Evolutionary conservation across 2,113 vertebrate species (phyloP), one percentile per base, ranked within the genome.

Genomic region (Tapirus terrestris): DNA sequence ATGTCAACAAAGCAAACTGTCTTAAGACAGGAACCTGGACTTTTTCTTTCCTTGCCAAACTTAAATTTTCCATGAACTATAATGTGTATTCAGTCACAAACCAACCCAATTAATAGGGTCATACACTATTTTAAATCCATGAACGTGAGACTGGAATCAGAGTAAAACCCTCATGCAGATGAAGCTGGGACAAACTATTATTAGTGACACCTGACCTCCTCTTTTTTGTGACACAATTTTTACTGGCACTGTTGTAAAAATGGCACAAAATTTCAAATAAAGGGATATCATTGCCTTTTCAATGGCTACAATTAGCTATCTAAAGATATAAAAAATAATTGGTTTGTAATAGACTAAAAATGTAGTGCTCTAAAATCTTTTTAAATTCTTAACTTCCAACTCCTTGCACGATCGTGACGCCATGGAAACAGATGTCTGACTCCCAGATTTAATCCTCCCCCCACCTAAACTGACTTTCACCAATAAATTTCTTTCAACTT

Each of bases 11-110:
- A 90, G n/a, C 65, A 51, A 90, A 53, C 0, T 85, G 79, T 53
- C 25, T 43, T 67, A 70, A 79, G 81, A 82, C 33, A 94, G 89
- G 81, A 94, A 79, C 36, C 23, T 67, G 27, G 36, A 25, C 31
- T 60, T 92, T 89, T 82, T 79, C 82, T 86, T 93, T 45, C 23
- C 53, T 89, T 36, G 83, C 1, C 67, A 45, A 73, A 89, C 23
- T 89, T 89, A 90, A 85, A 81, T 48, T 91, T 80, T 95, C 79
- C 82, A 86, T 93, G 84, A 75, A 48, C 33, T 93, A 14, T 23
- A 79, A 48, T 72, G 84, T 48, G 31, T 75, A 36, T 56, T 89
- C 43, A 20, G 23, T 83, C 45, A 93, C 18, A 93, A 53, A 77
- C 89, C 76, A 89, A 60, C 23, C 48, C 39, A 73, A 63, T 68